These are phyloP conservation scores for Drosophila imparisetae DNA, from an alignment of 2,888 invertebrate species.

Conservation along the genomic window DNA sequence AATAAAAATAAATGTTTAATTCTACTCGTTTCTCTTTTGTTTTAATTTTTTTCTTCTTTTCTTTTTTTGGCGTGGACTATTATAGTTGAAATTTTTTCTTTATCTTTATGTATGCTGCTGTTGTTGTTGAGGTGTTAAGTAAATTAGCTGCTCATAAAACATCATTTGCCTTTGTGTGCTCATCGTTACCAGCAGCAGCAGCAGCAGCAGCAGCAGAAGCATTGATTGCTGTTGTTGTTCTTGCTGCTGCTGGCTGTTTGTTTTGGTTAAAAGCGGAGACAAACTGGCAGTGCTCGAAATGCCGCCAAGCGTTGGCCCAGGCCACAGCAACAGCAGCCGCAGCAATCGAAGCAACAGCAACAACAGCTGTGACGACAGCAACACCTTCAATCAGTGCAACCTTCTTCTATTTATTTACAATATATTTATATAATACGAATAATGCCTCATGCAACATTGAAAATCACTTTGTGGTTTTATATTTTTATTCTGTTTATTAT, in stretches of 20 bases:
- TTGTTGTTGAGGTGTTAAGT: constrained; percentile 76
- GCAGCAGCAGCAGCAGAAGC: constrained; percentile 46
- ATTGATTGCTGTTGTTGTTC: constrained; percentile 41
- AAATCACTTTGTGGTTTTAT: constrained; percentile 72
- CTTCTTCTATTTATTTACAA: constrained; percentile 28
- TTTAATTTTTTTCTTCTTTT: constrained; percentile 38
- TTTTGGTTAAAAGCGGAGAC: constrained; percentile 70
- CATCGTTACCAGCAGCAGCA: constrained; percentile 52
- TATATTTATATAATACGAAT: constrained; percentile 52
- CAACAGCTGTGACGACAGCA: constrained; percentile 34
- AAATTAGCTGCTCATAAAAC: constrained; percentile 81
- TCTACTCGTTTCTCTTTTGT: constrained; percentile 29
- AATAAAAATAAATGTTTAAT: constrained; percentile 65
- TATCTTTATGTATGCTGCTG: constrained; percentile 50
- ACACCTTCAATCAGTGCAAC: constrained; percentile 51
- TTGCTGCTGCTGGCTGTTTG: constrained; percentile 56
- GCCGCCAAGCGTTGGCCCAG: constrained; percentile 48
- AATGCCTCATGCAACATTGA: constrained; percentile 63
- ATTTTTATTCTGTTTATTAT: constrained; percentile 5
- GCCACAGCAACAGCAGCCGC: constrained; percentile 25
- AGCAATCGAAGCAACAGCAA: constrained; percentile 10
- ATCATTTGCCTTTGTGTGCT: constrained; percentile 75
- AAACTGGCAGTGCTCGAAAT: constrained; percentile 70
- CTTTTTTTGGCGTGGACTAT: constrained; percentile 57
- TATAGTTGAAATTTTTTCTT: constrained; percentile 59